Percentiles rank a stretch among this genome's conserved stretches.
phyloP scores from a whole-genome alignment of 2,113 vertebrate species.

The Anser brachyrhynchus region DNA sequence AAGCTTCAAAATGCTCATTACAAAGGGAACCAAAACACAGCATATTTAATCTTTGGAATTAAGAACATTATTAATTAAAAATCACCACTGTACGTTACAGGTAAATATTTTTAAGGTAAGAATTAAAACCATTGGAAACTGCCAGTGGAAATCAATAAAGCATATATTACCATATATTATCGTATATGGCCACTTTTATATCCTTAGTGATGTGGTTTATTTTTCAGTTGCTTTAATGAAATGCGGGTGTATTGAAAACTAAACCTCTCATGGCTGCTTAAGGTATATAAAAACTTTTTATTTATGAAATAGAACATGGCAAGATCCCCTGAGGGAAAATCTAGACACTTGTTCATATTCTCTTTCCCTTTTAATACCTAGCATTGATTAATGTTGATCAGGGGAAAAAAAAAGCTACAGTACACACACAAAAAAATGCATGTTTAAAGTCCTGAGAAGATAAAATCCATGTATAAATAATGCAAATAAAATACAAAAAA shows the following conservation, averaged over 20 bases:
- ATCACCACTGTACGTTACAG: not conserved
- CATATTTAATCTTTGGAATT: not conserved
- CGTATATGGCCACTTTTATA: not conserved
- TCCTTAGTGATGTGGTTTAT: not conserved
- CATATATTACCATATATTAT: not conserved
- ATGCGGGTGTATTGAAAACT: not conserved
- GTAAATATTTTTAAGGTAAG: not conserved
- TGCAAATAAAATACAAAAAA: not conserved
- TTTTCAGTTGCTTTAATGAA: not conserved
- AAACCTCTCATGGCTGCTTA: not conserved
- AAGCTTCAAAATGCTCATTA: not conserved
- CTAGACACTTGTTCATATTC: not conserved
- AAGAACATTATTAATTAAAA: not conserved
- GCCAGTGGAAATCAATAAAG: not conserved
- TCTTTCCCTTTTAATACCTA: not conserved
- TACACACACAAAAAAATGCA: not conserved
- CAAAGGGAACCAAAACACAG: not conserved
- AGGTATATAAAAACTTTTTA: not conserved
- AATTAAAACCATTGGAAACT: not conserved
- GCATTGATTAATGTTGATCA: not conserved
- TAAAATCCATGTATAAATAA: not conserved
- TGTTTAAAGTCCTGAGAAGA: not conserved
- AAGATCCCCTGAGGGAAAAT: not conserved
- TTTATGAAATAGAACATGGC: not conserved
- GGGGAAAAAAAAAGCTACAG: not conserved